These are phyloP conservation scores for Mionectes olivaceus DNA, from an alignment of 2,797 vertebrate genomes.

Conservation along the genomic window DNA sequence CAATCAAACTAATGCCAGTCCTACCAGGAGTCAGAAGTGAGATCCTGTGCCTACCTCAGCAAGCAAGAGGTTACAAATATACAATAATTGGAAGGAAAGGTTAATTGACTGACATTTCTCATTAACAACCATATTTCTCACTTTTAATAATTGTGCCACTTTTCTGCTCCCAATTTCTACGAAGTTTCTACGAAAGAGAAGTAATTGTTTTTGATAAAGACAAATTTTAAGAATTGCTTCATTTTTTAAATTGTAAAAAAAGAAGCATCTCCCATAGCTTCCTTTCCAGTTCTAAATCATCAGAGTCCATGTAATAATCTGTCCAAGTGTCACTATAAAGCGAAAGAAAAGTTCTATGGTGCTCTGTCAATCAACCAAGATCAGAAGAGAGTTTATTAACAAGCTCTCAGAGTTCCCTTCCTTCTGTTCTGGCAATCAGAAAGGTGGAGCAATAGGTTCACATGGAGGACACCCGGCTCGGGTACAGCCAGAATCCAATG, in stretches of 20 bases:
- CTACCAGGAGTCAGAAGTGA: background rate
- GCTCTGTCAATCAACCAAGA: background rate
- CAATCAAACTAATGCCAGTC: background rate
- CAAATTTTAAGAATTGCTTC: background rate
- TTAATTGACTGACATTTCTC: conserved; percentile 6
- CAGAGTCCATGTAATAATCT: background rate
- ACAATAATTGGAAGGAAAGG: background rate
- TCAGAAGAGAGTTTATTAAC: background rate
- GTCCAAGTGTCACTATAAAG: background rate
- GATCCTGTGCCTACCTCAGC: background rate
- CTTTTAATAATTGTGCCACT: background rate
- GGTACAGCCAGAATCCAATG: background rate
- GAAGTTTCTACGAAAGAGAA: background rate
- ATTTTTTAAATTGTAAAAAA: background rate
- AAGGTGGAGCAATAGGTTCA: background rate
- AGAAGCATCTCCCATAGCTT: background rate
- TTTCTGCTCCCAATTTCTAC: background rate
- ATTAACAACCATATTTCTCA: background rate
- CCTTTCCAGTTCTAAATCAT: background rate
- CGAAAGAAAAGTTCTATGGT: background rate
- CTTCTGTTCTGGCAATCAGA: background rate
- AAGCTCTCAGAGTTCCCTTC: background rate
- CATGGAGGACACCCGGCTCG: background rate
- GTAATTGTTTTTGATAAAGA: background rate
- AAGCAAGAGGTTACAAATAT: background rate